Percentiles rank a stretch among this genome's conserved stretches.
These are phyloP conservation scores for Leptodactylus fallax DNA, from an alignment of 2,797 vertebrate genomes.

Conservation along the genomic window DNA sequence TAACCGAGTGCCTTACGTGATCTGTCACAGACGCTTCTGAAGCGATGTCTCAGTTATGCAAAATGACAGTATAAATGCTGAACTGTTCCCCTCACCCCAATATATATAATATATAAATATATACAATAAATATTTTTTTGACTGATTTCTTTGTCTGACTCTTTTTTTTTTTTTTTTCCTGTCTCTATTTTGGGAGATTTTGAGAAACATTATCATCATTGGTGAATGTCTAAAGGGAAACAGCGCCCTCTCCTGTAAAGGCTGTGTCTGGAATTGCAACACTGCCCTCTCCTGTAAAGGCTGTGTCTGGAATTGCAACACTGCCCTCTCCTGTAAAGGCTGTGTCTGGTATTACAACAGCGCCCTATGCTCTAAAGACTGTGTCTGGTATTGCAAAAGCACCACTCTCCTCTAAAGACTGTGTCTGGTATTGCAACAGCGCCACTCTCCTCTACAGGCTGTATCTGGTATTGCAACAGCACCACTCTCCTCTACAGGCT, in stretches of 20 bases:
- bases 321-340: not conserved
- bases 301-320: no score
- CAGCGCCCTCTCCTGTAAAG: not conserved
- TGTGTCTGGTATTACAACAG: no score
- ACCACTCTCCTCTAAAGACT: no score
- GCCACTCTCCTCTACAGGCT: no score
- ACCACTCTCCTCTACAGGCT: not conserved
- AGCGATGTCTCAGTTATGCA: constrained; percentile 59
- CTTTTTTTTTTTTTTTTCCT: not conserved
- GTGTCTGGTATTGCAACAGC: no score
- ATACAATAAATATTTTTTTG: constrained; percentile 61
- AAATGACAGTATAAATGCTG: constrained; percentile 44
- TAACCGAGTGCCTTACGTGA: constrained; percentile 56
- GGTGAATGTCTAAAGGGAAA: not conserved
- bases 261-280: not conserved
- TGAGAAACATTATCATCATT: no score
- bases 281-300: no score
- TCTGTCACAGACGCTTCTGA: constrained; percentile 54
- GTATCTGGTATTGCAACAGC: no score
- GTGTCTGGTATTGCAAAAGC: not conserved
- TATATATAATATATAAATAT: constrained; percentile 56
- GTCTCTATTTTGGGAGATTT: not conserved
- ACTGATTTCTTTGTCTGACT: not conserved
- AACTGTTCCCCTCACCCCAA: constrained; percentile 57
- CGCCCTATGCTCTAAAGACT: not conserved